phyloP scores from a whole-genome alignment of 2,888 invertebrate genomes.

The Pachydiplax longipennis region DNA sequence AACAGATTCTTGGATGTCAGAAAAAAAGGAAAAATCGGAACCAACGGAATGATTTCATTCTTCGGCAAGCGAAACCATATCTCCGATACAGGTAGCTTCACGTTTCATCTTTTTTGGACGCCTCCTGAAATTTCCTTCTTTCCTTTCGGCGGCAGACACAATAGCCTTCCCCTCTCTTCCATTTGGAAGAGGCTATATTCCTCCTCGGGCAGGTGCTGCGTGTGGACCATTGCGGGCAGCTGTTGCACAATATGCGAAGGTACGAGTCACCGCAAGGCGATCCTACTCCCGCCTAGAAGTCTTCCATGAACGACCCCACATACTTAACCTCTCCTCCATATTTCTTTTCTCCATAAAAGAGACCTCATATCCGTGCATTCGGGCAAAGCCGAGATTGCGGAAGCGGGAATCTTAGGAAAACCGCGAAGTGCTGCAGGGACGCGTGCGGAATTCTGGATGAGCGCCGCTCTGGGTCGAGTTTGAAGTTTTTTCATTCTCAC shows the following conservation, averaged over 20 bases:
- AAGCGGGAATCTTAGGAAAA: not conserved
- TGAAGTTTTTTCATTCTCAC: not conserved
- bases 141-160: not conserved
- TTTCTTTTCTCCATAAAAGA: not conserved
- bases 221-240: slow-evolving; percentile 23
- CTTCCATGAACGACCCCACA: not conserved
- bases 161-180: not conserved
- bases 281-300: not conserved
- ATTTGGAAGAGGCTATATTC: not conserved
- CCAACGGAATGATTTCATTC: not conserved
- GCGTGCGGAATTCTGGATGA: not conserved
- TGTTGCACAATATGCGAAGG: slow-evolving; percentile 33
- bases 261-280: not conserved
- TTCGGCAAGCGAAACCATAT: not conserved
- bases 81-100: not conserved
- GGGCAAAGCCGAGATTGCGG: not conserved
- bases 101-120: not conserved
- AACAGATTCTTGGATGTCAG: not conserved
- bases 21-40: not conserved
- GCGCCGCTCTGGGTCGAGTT: not conserved
- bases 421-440: not conserved
- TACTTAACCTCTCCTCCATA: not conserved
- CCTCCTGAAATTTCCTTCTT: not conserved
- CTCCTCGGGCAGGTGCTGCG: not conserved
- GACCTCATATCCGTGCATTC: not conserved